phyloP scores from a whole-genome alignment of 2,113 vertebrate species.

The Nothoprocta perdicaria region DNA sequence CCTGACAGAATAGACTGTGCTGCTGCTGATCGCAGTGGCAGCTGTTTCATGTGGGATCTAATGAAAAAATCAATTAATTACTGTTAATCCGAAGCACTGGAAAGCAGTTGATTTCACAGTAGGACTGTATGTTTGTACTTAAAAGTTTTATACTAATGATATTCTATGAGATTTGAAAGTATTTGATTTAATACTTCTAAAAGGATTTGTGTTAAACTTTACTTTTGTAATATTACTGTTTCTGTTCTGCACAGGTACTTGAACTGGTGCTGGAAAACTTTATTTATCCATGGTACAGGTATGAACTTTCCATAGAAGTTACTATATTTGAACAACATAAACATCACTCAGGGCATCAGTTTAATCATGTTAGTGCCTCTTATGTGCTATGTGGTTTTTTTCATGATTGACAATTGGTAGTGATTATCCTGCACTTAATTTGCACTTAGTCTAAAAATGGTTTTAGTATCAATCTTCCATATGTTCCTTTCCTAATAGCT shows the following conservation, averaged over 20 bases:
- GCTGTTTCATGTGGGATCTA: accelerated
- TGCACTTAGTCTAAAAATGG: not conserved
- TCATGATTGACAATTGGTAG: not conserved
- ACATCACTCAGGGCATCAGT: not conserved
- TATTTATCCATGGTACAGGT: conserved; percentile 98
- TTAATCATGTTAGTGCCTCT: not conserved
- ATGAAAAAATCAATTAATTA: not conserved
- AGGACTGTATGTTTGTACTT: accelerated
- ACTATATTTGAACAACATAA: not conserved
- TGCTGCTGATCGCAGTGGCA: accelerated
- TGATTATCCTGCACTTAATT: not conserved
- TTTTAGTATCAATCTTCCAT: not conserved
- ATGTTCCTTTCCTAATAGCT: not conserved
- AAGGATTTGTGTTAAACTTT: not conserved
- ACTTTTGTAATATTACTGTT: not conserved
- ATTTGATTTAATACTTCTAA: not conserved
- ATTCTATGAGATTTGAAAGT: not conserved
- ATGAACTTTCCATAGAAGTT: conserved; percentile 51
- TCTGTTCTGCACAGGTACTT: conserved; percentile 84
- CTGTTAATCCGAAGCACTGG: not conserved
- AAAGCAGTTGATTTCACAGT: not conserved
- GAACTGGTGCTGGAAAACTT: conserved; percentile 97
- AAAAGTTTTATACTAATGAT: not conserved
- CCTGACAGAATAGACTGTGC: not conserved
- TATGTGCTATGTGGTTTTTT: not conserved